Evolutionary conservation across 1,140 invertebrate genomes (phyloP), one percentile per base, ranked within the genome.

Genomic region (Euura saliciscinereae): DNA sequence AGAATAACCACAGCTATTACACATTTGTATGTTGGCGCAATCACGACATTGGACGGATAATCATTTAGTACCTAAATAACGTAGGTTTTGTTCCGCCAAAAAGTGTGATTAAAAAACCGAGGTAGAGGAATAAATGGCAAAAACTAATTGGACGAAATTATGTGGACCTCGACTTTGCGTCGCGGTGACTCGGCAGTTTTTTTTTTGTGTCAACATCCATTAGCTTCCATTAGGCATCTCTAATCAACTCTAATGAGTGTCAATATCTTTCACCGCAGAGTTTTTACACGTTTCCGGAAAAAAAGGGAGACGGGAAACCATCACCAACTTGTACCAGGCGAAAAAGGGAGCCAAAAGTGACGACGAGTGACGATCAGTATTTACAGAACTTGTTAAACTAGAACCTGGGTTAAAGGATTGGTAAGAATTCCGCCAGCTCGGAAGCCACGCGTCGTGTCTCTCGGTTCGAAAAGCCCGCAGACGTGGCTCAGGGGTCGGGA

Each of bases 341-440:
- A 76, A 51, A 13, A 8, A 67, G 8, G 8, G 42, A 67, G 28
- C 28, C 11, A 44, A 44, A 44, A 7, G 4, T 3, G 66, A 44
- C 42, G 28, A 28, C 28, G 28, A 28, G 28, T 28, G 28, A 28
- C 28, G 28, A 28, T 28, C 28, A 4, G 42, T 67, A 67, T 67
- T 67, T 67, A 67, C 66, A 59, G 51, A 59, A 59, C 51, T n/a
- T 59, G 13, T 3, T 65, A 81, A 73, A 76, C 71, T 73, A 78
- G 76, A 75, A 87, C 85, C 85, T 85, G 83, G 76, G 71, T 76
- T 75, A 65, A 80, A 75, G 78, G 80, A 85, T 80, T 80, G 74
- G 70, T 83, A 86, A 71, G 75, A 76, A 70, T 83, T 78, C 72
- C 79, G 77, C 64, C 83, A 79, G 65, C 75, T 71, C 72, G 77